These are phyloP conservation scores for Nannospalax galili DNA, from an alignment of 2,113 vertebrate genomes.

Conservation along the genomic window DNA sequence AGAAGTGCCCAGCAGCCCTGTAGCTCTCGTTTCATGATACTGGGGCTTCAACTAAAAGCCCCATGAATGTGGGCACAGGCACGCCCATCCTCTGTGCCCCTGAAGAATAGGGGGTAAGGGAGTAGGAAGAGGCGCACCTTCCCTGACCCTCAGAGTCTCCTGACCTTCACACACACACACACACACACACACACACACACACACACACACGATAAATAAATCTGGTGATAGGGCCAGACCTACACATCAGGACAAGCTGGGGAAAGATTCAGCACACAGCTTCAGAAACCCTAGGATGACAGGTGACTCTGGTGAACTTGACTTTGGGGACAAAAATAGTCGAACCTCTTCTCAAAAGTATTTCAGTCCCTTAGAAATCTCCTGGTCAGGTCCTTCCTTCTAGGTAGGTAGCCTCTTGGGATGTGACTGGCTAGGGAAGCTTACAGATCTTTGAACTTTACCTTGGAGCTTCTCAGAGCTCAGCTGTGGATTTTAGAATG, in stretches of 20 bases:
- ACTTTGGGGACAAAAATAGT: not conserved
- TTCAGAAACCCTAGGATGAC: too few relatives aligned
- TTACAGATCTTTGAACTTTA: not conserved
- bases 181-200: not conserved
- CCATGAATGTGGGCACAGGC: not conserved
- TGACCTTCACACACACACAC: too few relatives aligned
- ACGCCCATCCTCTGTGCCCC: not conserved
- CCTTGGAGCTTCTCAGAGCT: not conserved
- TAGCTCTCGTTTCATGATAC: not conserved
- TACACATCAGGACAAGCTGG: not conserved
- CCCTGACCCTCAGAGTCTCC: too few relatives aligned
- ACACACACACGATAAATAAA: too few relatives aligned
- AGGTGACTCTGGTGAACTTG: not conserved
- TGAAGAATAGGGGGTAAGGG: not conserved
- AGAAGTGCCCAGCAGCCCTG: not conserved
- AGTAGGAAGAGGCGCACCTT: too few relatives aligned
- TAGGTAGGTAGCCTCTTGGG: not conserved
- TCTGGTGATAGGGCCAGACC: not conserved
- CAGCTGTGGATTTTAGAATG: not conserved
- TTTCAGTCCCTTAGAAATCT: not conserved
- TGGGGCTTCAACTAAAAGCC: not conserved
- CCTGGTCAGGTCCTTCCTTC: not conserved
- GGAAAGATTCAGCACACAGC: too few relatives aligned
- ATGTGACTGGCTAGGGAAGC: not conserved
- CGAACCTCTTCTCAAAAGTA: not conserved